A percentile compares a stretch with the other conserved stretches of the same genome.
Conservation (phyloP, 2,113 vertebrate genomes). For the Hyla sarda region DNA sequence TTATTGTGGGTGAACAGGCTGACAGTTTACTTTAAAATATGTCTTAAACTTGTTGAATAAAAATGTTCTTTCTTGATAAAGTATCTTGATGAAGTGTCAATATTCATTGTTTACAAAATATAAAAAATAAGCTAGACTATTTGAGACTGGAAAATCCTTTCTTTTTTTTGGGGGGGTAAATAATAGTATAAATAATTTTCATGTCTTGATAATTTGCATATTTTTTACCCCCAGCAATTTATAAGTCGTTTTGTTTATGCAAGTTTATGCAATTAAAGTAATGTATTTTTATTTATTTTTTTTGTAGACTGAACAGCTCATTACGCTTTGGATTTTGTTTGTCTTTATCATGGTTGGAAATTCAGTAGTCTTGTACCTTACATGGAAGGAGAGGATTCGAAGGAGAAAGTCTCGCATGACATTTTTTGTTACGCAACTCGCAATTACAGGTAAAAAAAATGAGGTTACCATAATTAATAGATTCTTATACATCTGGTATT, state of each 20-base stretch:
- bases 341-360: slow-evolving; percentile 75
- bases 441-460: slow-evolving; percentile 72
- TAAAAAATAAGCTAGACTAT: no score
- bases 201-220: background rate
- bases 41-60: no score
- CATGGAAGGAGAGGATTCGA: slow-evolving; percentile 66
- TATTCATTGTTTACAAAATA: no score
- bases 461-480: background rate
- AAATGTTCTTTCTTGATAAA: no score
- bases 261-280: background rate
- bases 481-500: background rate
- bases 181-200: background rate
- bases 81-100: no score
- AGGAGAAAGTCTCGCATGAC: slow-evolving; percentile 78
- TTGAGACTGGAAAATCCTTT: background rate
- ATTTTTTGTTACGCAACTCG: slow-evolving; percentile 78
- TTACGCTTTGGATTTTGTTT: slow-evolving; percentile 79
- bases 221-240: background rate
- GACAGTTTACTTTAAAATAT: no score
- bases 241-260: background rate
- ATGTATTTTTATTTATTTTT: background rate
- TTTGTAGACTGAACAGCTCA: slow-evolving; percentile 74
- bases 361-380: slow-evolving; percentile 72
- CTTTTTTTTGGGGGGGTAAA: no score
- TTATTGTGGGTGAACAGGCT: no score